phyloP scores from a whole-genome alignment of 2,888 invertebrate species.

The Lottia gigantea region DNA sequence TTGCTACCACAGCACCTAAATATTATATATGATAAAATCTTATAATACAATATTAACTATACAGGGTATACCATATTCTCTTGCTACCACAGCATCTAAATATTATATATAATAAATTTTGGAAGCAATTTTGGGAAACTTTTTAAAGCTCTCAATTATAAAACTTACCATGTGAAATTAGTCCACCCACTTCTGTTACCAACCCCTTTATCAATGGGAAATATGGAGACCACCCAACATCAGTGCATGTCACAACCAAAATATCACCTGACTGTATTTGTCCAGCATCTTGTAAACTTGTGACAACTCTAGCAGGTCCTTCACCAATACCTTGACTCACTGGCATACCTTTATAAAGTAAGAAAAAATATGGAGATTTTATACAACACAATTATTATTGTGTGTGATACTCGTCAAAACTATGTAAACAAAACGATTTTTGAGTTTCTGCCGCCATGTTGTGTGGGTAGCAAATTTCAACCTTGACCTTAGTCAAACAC shows the following conservation, averaged over 20 bases:
- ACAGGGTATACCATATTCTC: constrained; percentile 86
- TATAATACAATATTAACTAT: constrained; percentile 84
- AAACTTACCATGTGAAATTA: constrained; percentile 81
- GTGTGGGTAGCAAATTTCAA: too few species aligned
- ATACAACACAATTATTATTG: too few species aligned
- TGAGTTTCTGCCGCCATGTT: too few species aligned
- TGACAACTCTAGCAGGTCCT: constrained; percentile 80
- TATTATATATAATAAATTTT: too few species aligned
- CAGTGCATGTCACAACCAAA: constrained; percentile 81
- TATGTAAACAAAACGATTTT: too few species aligned
- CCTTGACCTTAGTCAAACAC: too few species aligned
- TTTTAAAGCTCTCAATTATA: background rate
- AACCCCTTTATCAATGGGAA: constrained; percentile 83
- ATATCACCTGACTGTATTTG: constrained; percentile 76
- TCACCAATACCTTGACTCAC: constrained; percentile 78
- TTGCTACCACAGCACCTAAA: too few species aligned
- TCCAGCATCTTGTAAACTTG: constrained; percentile 75
- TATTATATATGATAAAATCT: too few species aligned
- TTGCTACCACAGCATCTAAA: constrained; percentile 82
- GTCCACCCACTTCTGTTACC: constrained; percentile 84
- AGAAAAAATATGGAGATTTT: too few species aligned
- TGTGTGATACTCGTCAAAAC: too few species aligned
- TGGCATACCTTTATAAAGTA: constrained; percentile 73
- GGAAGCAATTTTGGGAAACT: background rate
- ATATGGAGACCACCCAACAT: constrained; percentile 88